These are phyloP conservation scores for Lasioglossum malachurum DNA, from an alignment of 2,888 invertebrate genomes.

Conservation along the genomic window DNA sequence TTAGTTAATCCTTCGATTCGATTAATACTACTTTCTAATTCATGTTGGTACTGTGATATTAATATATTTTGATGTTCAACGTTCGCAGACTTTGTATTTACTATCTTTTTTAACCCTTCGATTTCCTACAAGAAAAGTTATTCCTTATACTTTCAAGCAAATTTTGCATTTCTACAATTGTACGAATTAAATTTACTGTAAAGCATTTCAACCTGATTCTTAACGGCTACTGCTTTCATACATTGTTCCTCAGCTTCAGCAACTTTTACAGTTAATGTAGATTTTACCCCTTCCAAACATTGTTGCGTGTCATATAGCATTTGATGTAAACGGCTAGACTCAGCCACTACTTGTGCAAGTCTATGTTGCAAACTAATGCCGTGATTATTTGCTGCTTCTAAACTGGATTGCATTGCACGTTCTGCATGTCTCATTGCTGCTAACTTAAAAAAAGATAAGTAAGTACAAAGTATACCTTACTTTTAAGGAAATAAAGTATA, in stretches of 20 bases:
- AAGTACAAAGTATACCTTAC: not conserved
- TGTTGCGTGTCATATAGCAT: slow-evolving; percentile 86
- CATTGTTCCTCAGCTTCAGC: slow-evolving; percentile 75
- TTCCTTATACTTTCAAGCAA: slow-evolving; percentile 5
- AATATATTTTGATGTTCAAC: slow-evolving; percentile 68
- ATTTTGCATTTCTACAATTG: not conserved
- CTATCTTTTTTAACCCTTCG: slow-evolving; percentile 77
- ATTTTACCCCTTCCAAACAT: slow-evolving; percentile 84
- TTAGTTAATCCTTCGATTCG: slow-evolving; percentile 69
- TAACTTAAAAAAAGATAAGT: slow-evolving; percentile 80
- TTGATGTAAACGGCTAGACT: slow-evolving; percentile 85
- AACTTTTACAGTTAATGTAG: slow-evolving; percentile 73
- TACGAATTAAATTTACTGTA: not conserved
- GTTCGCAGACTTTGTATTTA: slow-evolving; percentile 74
- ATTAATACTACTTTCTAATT: slow-evolving; percentile 68
- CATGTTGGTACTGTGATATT: slow-evolving; percentile 62
- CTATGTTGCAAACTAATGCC: slow-evolving; percentile 86
- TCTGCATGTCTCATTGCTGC: slow-evolving; percentile 86
- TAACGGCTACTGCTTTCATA: slow-evolving; percentile 70
- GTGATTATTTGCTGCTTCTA: slow-evolving; percentile 86
- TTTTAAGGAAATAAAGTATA: not conserved
- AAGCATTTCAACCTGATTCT: slow-evolving; percentile 72
- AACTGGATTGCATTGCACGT: slow-evolving; percentile 85
- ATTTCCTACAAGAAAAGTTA: slow-evolving; percentile 73
- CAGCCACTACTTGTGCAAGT: slow-evolving; percentile 85